A percentile compares a stretch with the other conserved stretches of the same genome.
These are phyloP conservation scores for Heterotilapia buettikoferi DNA, from an alignment of 2,113 vertebrate species.

Conservation along the genomic window DNA sequence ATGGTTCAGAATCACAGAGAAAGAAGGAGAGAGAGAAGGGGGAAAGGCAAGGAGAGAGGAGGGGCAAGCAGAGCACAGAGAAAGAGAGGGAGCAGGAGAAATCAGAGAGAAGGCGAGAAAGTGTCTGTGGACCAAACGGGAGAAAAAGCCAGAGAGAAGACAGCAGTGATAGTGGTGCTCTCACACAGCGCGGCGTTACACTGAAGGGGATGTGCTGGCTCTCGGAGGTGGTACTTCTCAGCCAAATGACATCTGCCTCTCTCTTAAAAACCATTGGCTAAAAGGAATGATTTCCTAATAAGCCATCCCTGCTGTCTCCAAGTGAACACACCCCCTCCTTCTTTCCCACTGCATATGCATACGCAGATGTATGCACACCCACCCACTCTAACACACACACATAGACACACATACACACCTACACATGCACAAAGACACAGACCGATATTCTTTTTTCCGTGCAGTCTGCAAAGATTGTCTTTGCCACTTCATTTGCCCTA, in stretches of 20 bases:
- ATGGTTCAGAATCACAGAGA: conserved; percentile 37
- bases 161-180: conserved; percentile 51
- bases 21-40: neutral
- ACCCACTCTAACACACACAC: neutral
- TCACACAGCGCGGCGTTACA: conserved; percentile 56
- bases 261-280: conserved; percentile 75
- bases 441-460: neutral
- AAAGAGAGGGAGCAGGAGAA: neutral
- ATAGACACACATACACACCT: neutral
- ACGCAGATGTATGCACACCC: neutral
- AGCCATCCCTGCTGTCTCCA: conserved; percentile 66
- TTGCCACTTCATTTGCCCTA: conserved; percentile 5
- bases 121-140: conserved; percentile 22
- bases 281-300: conserved; percentile 72
- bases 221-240: conserved; percentile 70
- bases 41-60: neutral
- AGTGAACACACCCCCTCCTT: conserved; percentile 59
- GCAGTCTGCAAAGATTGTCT: conserved; percentile 5
- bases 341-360: neutral
- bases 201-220: conserved; percentile 60
- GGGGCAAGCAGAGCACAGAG: neutral
- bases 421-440: neutral
- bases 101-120: conserved; percentile 15
- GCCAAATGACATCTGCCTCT: conserved; percentile 75
- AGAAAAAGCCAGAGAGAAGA: conserved; percentile 21